A percentile compares a stretch with the other conserved stretches of the same genome.
These are phyloP conservation scores for Aphrocallistes beatrix DNA, from an alignment of 37 sponge, comb jelly and placozoan genomes.

Conservation along the genomic window DNA sequence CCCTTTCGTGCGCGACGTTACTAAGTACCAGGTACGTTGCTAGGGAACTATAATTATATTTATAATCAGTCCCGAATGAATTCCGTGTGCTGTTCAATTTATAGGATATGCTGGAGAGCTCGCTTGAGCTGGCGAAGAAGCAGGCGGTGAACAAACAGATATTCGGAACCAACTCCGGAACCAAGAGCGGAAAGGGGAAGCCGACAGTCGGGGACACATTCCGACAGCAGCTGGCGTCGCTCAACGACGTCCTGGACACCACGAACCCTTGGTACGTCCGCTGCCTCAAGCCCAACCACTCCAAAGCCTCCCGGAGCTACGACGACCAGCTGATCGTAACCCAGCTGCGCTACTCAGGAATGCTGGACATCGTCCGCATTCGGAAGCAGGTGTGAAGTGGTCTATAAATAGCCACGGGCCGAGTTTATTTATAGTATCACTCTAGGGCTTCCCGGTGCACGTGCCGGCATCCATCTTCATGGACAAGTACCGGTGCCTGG, in stretches of 20 bases:
- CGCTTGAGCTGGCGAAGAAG: constrained; percentile 48
- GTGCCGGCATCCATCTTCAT: constrained; percentile 71
- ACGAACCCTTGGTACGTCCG: constrained; percentile 93
- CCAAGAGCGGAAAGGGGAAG: constrained; percentile 63
- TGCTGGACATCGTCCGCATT: constrained; percentile 83
- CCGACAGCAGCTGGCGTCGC: constrained; percentile 69
- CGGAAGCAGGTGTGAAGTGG: constrained; percentile 71
- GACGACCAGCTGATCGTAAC: constrained; percentile 76
- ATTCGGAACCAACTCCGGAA: constrained; percentile 26
- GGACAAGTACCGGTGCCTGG: constrained; percentile 78
- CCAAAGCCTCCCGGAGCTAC: constrained; percentile 35
- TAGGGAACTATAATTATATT: not conserved
- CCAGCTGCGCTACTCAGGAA: constrained; percentile 84
- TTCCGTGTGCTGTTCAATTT: not conserved
- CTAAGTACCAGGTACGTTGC: constrained; percentile 46
- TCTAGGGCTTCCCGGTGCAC: constrained; percentile 84
- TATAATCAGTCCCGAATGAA: not conserved
- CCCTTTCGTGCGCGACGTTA: constrained; percentile 48
- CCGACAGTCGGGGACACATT: constrained; percentile 88
- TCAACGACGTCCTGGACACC: constrained; percentile 70
- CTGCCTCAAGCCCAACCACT: constrained; percentile 77
- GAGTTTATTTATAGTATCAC: not conserved
- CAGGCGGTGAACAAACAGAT: constrained; percentile 41
- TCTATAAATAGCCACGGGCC: too few relatives aligned
- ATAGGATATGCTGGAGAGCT: constrained; percentile 55